These are phyloP conservation scores for Agrochola macilenta DNA, from an alignment of 2,888 invertebrate genomes.

Conservation along the genomic window DNA sequence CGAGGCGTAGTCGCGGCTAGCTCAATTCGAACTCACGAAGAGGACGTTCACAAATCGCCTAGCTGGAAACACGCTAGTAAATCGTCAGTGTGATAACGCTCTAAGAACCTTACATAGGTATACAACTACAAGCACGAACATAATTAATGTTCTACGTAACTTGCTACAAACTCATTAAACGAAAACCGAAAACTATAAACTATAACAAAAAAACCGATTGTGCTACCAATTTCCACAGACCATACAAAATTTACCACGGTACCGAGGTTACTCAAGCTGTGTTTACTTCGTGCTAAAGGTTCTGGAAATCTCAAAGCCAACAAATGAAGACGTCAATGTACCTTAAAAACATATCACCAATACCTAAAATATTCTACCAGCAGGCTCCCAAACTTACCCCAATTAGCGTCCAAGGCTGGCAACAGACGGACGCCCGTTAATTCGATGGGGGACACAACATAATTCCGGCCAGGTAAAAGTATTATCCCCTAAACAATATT, in stretches of 20 bases:
- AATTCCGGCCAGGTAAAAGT: conserved; percentile 85
- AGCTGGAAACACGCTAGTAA: neutral
- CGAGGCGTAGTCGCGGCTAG: no score
- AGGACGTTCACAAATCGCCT: neutral
- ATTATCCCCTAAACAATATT: conserved; percentile 85
- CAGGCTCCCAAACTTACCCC: conserved; percentile 41
- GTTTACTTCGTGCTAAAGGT: no score
- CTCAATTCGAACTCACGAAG: no score
- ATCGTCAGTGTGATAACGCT: neutral
- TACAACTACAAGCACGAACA: neutral
- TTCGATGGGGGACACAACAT: conserved; percentile 81
- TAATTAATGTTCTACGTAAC: neutral
- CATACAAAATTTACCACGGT: neutral
- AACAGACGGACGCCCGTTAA: conserved; percentile 75
- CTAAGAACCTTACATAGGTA: no score
- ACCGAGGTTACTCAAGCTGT: neutral
- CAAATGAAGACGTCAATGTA: neutral
- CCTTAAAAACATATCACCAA: conserved; percentile 17
- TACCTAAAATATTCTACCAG: conserved; percentile 14
- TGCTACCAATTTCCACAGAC: neutral
- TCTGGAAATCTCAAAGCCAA: neutral
- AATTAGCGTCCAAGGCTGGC: conserved; percentile 53
- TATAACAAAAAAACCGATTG: neutral
- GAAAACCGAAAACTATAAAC: neutral
- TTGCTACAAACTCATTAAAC: neutral